These are phyloP conservation scores for Saguinus midas DNA, from an alignment of 2,113 vertebrate genomes.

Conservation along the genomic window DNA sequence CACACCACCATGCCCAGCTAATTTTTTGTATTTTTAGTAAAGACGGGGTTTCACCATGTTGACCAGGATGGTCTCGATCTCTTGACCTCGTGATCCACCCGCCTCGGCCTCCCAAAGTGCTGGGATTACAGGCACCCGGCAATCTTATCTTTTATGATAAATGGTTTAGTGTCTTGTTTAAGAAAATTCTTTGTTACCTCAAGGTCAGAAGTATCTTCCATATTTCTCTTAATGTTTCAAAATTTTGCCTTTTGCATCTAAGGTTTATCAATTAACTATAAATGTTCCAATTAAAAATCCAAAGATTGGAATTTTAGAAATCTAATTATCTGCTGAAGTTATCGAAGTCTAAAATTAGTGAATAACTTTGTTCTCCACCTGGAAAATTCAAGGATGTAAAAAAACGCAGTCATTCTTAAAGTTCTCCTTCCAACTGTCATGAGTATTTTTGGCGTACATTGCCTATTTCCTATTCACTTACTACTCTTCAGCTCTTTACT, in stretches of 20 bases:
- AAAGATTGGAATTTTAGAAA: background rate
- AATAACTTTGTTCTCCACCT: background rate
- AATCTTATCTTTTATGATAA: background rate
- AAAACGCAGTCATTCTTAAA: background rate
- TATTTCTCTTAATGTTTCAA: background rate
- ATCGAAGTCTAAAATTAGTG: background rate
- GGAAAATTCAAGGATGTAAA: background rate
- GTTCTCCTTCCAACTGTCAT: background rate
- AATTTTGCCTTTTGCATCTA: background rate
- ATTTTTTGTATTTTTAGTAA: too few relatives aligned
- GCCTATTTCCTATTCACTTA: background rate
- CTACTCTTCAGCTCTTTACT: background rate
- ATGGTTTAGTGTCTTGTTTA: background rate
- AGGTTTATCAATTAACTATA: background rate
- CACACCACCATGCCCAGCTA: too few relatives aligned
- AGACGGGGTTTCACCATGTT: too few relatives aligned
- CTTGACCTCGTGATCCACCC: too few relatives aligned
- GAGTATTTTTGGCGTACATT: background rate
- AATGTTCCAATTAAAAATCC: background rate
- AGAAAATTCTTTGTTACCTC: background rate
- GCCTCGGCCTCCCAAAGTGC: too few relatives aligned
- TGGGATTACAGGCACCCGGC: too few relatives aligned
- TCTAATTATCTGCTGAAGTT: background rate
- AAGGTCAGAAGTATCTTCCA: background rate
- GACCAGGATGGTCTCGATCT: too few relatives aligned